phyloP scores from a whole-genome alignment of 2,888 invertebrate species.

The Helicoverpa assulta region DNA sequence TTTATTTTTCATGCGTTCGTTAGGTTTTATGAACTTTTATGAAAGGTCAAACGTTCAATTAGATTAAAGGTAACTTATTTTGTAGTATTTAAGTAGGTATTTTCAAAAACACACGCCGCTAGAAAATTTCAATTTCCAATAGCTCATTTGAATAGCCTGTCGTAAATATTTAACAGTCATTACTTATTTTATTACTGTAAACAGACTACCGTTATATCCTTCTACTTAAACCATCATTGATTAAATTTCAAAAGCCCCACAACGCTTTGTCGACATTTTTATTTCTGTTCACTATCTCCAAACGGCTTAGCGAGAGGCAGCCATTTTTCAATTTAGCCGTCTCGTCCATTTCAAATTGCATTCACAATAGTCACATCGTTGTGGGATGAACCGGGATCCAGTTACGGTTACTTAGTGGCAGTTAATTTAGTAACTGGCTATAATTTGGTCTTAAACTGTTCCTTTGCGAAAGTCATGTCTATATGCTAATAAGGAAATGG shows the following conservation, averaged over 20 bases:
- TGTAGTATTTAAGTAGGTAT: too few relatives aligned
- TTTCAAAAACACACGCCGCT: too few relatives aligned
- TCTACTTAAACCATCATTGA: slow-evolving; percentile 24
- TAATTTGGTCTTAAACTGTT: slow-evolving; percentile 34
- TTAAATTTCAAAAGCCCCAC: slow-evolving; percentile 23
- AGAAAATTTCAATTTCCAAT: slow-evolving; percentile 1
- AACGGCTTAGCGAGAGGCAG: slow-evolving; percentile 56
- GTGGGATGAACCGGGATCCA: slow-evolving; percentile 49
- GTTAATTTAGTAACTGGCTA: slow-evolving; percentile 39
- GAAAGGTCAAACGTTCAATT: background rate
- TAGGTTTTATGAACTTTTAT: too few relatives aligned
- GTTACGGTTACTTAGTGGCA: slow-evolving; percentile 51
- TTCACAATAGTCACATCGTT: slow-evolving; percentile 60
- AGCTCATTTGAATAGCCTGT: background rate
- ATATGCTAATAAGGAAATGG: slow-evolving; percentile 53
- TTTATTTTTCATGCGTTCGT: background rate
- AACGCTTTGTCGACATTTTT: slow-evolving; percentile 41
- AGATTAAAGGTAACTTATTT: too few relatives aligned
- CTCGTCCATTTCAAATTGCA: slow-evolving; percentile 65
- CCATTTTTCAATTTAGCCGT: slow-evolving; percentile 69
- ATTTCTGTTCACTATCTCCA: slow-evolving; percentile 44
- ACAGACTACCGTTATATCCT: slow-evolving; percentile 13
- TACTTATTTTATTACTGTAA: slow-evolving; percentile 12
- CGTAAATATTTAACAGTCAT: slow-evolving; percentile 4
- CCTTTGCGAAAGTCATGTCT: slow-evolving; percentile 48